Conservation (phyloP, 2,113 vertebrate genomes). For the Forbesichthys papilliferus region DNA sequence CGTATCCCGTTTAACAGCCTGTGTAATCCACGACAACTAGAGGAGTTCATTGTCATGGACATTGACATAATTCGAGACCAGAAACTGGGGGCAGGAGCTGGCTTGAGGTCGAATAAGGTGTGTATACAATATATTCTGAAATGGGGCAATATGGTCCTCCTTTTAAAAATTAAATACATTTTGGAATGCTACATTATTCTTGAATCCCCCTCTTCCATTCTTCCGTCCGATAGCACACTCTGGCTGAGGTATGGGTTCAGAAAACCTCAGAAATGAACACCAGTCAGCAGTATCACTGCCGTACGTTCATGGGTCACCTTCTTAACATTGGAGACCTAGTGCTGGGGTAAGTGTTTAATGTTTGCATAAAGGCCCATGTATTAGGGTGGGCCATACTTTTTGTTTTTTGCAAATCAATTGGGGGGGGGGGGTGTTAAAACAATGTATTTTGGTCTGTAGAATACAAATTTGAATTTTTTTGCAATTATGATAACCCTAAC, state of each 20-base stretch:
- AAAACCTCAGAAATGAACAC: slow-evolving; percentile 94
- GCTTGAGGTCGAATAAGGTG: slow-evolving; percentile 89
- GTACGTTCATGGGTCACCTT: slow-evolving; percentile 92
- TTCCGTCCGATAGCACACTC: slow-evolving; percentile 79
- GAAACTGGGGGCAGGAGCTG: slow-evolving; percentile 85
- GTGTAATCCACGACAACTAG: slow-evolving; percentile 87
- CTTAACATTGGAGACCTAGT: slow-evolving; percentile 95
- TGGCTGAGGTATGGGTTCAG: slow-evolving; percentile 95
- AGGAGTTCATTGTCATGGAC: slow-evolving; percentile 96
- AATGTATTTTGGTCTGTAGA: too few species aligned
- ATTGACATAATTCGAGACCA: slow-evolving; percentile 79
- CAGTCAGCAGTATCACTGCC: slow-evolving; percentile 92
- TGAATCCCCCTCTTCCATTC: slow-evolving; percentile 24
- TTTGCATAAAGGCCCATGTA: background rate
- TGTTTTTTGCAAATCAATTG: too few species aligned
- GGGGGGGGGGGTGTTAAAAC: too few species aligned
- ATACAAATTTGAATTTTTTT: too few species aligned
- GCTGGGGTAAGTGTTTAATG: slow-evolving; percentile 78
- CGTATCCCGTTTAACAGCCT: slow-evolving; percentile 90
- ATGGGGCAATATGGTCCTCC: slow-evolving; percentile 45
- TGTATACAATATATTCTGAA: slow-evolving; percentile 43
- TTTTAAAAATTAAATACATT: slow-evolving; percentile 55
- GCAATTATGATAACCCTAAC: too few species aligned
- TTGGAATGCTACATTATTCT: slow-evolving; percentile 50
- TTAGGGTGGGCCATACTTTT: too few species aligned